Evolutionary conservation across 2,888 invertebrate genomes (phyloP).

Genomic region (Didymodactylos carnosus): DNA sequence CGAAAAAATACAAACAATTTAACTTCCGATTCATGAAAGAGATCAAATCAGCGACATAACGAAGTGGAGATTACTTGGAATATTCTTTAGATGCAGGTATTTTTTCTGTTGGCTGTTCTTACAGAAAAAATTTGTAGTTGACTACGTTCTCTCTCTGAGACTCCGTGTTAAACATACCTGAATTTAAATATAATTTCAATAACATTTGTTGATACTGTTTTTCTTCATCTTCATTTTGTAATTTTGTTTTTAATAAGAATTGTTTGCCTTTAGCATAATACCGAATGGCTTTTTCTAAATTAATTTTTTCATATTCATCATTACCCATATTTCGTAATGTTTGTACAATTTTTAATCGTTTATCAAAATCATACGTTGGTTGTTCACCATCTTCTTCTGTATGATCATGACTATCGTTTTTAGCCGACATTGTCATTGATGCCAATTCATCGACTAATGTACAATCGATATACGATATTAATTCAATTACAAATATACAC

Average conservation of each 20-base stretch:
- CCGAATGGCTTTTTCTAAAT: background rate
- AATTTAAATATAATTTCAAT: background rate
- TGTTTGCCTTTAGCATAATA: background rate
- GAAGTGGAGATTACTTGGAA: too few relatives aligned
- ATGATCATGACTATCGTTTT: too few relatives aligned
- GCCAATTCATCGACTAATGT: background rate
- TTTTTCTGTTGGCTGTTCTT: too few relatives aligned
- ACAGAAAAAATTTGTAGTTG: background rate
- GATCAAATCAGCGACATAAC: too few relatives aligned
- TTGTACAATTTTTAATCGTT: background rate
- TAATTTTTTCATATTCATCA: background rate
- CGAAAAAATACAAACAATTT: too few relatives aligned
- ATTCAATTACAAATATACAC: slow-evolving; percentile 7
- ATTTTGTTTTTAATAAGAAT: background rate
- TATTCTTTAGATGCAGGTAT: too few relatives aligned
- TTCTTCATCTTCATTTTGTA: background rate
- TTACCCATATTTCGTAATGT: background rate
- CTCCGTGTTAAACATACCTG: background rate
- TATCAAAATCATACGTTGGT: background rate
- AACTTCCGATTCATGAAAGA: too few relatives aligned
- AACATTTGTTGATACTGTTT: background rate
- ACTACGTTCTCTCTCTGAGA: background rate
- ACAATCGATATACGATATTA: background rate
- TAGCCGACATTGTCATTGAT: background rate
- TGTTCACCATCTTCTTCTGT: too few relatives aligned